phyloP scores from a whole-genome alignment of 2,113 vertebrate species.

The Diadophis punctatus region DNA sequence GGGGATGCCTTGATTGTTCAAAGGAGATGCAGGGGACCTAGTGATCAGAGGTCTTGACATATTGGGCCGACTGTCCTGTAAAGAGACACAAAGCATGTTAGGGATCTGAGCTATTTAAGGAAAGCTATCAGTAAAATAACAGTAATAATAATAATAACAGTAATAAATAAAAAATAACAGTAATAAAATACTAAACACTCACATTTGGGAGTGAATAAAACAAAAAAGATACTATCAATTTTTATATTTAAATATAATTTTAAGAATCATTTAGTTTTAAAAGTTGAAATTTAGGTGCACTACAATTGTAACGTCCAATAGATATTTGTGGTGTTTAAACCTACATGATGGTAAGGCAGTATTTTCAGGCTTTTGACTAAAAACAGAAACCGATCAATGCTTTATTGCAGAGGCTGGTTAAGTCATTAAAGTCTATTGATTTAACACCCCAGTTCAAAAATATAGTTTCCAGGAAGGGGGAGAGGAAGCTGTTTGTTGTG shows the following conservation, averaged over 20 bases:
- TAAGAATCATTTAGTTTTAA: neutral
- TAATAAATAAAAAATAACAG: neutral
- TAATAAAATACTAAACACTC: constrained; percentile 6
- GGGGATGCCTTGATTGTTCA: constrained; percentile 98
- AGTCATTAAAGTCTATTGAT: constrained; percentile 28
- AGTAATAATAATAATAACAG: neutral
- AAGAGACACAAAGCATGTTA: constrained; percentile 70
- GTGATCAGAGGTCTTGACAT: constrained; percentile 99
- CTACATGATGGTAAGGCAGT: neutral
- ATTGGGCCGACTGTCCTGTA: constrained; percentile 93
- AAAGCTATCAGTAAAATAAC: neutral
- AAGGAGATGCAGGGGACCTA: constrained; percentile 94
- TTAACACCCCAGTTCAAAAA: constrained; percentile 31
- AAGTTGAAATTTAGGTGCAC: neutral
- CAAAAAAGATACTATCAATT: constrained; percentile 7
- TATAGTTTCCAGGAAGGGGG: neutral
- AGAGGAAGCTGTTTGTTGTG: constrained; percentile 11
- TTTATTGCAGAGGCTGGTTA: constrained; percentile 36
- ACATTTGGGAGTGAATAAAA: constrained; percentile 5
- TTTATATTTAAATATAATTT: neutral
- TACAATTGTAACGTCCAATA: constrained; percentile 10
- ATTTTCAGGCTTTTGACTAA: neutral
- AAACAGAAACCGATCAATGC: neutral
- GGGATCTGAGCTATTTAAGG: constrained; percentile 38
- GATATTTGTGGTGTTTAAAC: constrained; percentile 23